These are phyloP conservation scores for Baccha elongata DNA, from an alignment of 2,888 invertebrate genomes.

Conservation along the genomic window DNA sequence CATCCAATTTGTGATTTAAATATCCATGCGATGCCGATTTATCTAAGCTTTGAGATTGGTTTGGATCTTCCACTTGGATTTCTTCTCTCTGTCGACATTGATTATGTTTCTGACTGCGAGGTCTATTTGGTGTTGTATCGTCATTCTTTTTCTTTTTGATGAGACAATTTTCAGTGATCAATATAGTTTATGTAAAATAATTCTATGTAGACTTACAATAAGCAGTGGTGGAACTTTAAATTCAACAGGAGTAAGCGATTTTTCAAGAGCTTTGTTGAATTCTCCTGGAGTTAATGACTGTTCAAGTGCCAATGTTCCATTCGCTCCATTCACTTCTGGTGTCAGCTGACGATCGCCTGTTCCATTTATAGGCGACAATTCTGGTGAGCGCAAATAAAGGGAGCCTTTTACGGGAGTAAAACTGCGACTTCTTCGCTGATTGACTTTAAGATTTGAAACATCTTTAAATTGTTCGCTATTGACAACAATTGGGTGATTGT, in stretches of 20 bases:
- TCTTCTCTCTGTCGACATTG: neutral
- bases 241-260: constrained; percentile 39
- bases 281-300: constrained; percentile 37
- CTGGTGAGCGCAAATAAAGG: constrained; percentile 47
- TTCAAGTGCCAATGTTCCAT: neutral
- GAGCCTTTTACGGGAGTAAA: constrained; percentile 59
- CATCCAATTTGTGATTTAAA: constrained; percentile 66
- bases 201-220: constrained; percentile 14
- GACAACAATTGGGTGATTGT: constrained; percentile 6
- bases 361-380: constrained; percentile 58
- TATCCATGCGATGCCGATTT: constrained; percentile 62
- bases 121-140: constrained; percentile 48
- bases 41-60: constrained; percentile 49
- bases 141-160: constrained; percentile 22
- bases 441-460: constrained; percentile 57
- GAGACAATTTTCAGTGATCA: neutral
- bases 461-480: constrained; percentile 56
- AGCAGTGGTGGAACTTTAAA: constrained; percentile 50
- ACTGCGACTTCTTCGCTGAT: constrained; percentile 55
- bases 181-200: neutral
- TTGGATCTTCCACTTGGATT: constrained; percentile 39
- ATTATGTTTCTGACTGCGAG: neutral
- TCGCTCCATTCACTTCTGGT: neutral
- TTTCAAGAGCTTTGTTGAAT: constrained; percentile 31
- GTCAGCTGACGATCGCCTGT: constrained; percentile 16